A percentile compares a stretch with the other conserved stretches of the same genome.
Conservation (phyloP, 2,113 vertebrate species). For the Chlorodrepanis virens region DNA sequence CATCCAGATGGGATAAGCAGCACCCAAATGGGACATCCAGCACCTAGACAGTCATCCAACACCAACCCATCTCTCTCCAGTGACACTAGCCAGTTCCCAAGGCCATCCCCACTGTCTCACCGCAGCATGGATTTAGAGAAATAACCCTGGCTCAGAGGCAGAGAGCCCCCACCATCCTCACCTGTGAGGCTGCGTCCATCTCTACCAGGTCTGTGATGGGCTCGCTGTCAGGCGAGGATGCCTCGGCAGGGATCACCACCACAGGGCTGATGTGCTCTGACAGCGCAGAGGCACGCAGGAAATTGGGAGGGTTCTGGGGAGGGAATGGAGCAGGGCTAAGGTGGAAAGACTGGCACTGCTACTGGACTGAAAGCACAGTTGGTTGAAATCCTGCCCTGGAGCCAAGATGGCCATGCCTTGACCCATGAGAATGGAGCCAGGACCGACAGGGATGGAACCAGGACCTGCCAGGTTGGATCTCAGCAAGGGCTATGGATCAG, state of each 20-base stretch:
- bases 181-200: constrained; percentile 83
- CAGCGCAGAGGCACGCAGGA: constrained; percentile 92
- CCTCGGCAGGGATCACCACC: constrained; percentile 91
- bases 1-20: not conserved
- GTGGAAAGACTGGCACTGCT: not conserved
- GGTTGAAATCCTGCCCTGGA: not conserved
- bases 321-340: not conserved
- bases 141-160: rapidly evolving
- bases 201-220: constrained; percentile 91
- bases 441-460: not conserved
- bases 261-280: constrained; percentile 98
- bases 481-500: not conserved
- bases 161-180: not conserved
- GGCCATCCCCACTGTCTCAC: not conserved
- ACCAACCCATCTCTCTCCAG: not conserved
- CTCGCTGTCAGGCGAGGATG: constrained; percentile 90
- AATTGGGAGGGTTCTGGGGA: constrained; percentile 93
- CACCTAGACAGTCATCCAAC: not conserved
- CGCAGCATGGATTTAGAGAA: rapidly evolving
- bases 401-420: not conserved
- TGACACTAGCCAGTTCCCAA: rapidly evolving
- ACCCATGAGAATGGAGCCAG: not conserved
- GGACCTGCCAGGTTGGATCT: not conserved
- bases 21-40: not conserved
- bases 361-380: not conserved